Percentiles rank a stretch among this genome's conserved stretches.
phyloP scores from a whole-genome alignment of 2,797 vertebrate genomes.

The Labeo calbasu region DNA sequence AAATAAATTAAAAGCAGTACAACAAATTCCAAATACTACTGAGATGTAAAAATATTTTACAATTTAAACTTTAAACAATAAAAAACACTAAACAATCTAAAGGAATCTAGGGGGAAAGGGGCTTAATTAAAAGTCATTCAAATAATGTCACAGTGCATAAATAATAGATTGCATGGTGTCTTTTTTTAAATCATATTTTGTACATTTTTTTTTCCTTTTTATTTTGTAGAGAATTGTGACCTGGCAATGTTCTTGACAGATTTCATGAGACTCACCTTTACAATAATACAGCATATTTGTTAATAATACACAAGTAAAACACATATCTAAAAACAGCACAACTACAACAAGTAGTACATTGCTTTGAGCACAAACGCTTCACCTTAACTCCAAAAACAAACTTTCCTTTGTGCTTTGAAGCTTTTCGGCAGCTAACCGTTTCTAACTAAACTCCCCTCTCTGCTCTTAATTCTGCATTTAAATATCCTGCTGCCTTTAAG shows the following conservation, averaged over 20 bases:
- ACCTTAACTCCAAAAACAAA: conserved; percentile 9
- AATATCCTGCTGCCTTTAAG: conserved; percentile 13
- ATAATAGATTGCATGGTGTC: not conserved
- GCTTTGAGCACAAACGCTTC: not conserved
- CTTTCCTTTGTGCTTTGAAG: conserved; percentile 1
- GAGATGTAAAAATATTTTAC: not conserved
- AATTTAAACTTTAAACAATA: not conserved
- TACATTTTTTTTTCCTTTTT: not conserved
- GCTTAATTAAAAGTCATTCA: not conserved
- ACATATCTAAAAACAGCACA: not conserved
- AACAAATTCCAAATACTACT: not conserved
- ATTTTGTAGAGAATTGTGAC: not conserved
- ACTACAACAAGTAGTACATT: not conserved
- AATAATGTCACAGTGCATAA: not conserved
- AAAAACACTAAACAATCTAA: no score
- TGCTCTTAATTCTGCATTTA: conserved; percentile 10
- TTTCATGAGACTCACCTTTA: not conserved
- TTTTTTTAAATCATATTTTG: not conserved
- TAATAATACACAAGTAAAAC: not conserved
- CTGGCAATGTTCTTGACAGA: not conserved
- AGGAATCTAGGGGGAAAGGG: not conserved
- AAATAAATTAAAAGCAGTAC: not conserved
- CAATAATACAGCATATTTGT: not conserved
- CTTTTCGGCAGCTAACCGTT: not conserved
- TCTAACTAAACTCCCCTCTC: not conserved